Conservation (phyloP, 23 tunicate genomes). For the Ciona savignyi region DNA sequence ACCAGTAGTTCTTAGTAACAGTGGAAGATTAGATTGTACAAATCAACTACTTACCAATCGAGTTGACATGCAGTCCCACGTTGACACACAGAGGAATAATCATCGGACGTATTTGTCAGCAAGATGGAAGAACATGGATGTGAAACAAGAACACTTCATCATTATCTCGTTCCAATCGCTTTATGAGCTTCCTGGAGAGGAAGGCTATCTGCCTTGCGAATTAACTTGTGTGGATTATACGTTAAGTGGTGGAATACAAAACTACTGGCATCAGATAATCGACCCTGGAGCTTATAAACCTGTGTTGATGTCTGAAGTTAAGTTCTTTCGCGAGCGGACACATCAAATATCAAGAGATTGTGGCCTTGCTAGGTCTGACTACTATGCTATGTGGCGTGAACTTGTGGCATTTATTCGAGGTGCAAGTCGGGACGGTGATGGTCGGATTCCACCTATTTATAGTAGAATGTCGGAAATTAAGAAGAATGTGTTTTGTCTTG, state of each 20-base stretch:
- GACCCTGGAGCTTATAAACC: conserved; percentile 67
- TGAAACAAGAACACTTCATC: too few species aligned
- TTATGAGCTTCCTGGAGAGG: conserved; percentile 79
- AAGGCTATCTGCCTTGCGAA: conserved; percentile 85
- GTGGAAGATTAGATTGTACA: too few species aligned
- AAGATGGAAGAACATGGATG: too few species aligned
- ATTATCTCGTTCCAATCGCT: conserved; percentile 71
- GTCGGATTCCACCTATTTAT: conserved; percentile 61
- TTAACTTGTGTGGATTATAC: conserved; percentile 62
- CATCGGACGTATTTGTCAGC: too few species aligned
- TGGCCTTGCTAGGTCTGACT: conserved; percentile 27
- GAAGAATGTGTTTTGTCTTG: conserved; percentile 43
- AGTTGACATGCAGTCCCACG: too few species aligned
- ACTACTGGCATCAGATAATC: conserved; percentile 52
- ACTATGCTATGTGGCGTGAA: conserved; percentile 43
- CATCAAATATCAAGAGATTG: conserved; percentile 59
- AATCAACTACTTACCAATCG: too few species aligned
- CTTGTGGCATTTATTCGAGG: conserved; percentile 28
- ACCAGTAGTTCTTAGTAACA: too few species aligned
- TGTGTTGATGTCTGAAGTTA: conserved; percentile 57
- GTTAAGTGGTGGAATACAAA: conserved; percentile 33
- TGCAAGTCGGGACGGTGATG: too few species aligned
- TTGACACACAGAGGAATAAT: too few species aligned
- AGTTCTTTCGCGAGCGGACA: conserved; percentile 34
- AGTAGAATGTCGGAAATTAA: conserved; percentile 12